A percentile compares a stretch with the other conserved stretches of the same genome.
Evolutionary conservation across 2,888 invertebrate genomes (phyloP).

Genomic region (Xanthia togata): DNA sequence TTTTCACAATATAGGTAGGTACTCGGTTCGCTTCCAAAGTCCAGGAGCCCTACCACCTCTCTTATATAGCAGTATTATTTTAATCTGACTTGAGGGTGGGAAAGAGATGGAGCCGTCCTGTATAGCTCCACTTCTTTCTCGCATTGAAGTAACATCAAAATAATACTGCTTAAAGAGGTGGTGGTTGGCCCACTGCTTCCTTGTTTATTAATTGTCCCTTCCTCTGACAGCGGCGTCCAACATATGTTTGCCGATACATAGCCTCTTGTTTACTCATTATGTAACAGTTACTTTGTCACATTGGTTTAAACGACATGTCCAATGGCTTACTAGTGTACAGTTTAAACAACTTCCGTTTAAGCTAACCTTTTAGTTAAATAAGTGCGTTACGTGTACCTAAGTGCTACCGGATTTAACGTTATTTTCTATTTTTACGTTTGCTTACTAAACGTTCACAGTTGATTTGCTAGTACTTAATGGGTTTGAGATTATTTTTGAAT

Average conservation of each 20-base stretch:
- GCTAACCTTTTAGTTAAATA: slow-evolving; percentile 58
- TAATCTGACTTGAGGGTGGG: no score
- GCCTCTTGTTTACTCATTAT: slow-evolving; percentile 7
- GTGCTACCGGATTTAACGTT: slow-evolving; percentile 37
- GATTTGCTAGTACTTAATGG: neutral
- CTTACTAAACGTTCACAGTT: slow-evolving; percentile 39
- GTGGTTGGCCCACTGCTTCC: no score
- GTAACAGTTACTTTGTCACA: slow-evolving; percentile 31
- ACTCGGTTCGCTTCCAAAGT: no score
- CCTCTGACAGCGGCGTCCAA: neutral
- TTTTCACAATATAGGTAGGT: no score
- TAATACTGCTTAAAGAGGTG: no score
- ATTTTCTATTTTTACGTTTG: slow-evolving; percentile 56
- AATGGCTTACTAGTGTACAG: slow-evolving; percentile 20
- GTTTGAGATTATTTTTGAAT: neutral
- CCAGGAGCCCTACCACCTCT: no score
- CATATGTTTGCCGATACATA: neutral
- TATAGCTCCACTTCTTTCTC: no score
- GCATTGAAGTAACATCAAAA: no score
- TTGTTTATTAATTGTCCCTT: neutral
- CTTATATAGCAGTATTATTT: no score
- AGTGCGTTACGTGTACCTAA: slow-evolving; percentile 38
- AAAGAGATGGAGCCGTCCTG: no score
- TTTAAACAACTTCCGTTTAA: slow-evolving; percentile 40
- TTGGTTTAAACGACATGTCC: slow-evolving; percentile 14